Base-by-base conservation (phyloP, 2,113 vertebrate species). In the Amia ocellicauda region DNA sequence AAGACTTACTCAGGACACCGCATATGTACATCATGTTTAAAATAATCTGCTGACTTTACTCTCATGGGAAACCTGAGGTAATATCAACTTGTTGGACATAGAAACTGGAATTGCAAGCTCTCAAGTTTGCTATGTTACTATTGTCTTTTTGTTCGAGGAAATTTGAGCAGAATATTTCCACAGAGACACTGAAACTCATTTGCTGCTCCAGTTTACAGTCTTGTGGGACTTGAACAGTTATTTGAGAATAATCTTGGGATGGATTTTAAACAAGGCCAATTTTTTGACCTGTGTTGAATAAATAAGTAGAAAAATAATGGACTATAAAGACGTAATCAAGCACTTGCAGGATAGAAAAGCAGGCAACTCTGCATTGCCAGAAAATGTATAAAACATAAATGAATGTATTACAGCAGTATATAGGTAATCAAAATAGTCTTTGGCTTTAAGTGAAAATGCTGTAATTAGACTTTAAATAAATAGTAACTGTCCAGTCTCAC, bases 1-100 rank as follows among this genome's bases (percentile, higher is more conserved):
- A 90, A 78, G 74, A 40, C 41, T 36, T 4, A 36, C 31, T 36
- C 1, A 36, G 31, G 31, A 7, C 11, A 10, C 5, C 31, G 31
- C 31, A 1, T 10, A 7, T 4, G 31, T 10, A 1, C 31, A 36
- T 4, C 11, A 10, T 36, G 31, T 36, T 36, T 36, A 36, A 36
- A 36, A 36, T 5, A 36, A 36, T 10, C 5, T 36, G 5, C 31
- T 36, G 11, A 4, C 11, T 4, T 36, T 36, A 7, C 11, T 36
- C 11, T 36, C 10, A 36, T 36, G 31, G 31, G 11, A 7, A 36
- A 10, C 11, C 5, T 7, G 2, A 36, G 11, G 11, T 36, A 36
- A 7, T 1, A 36, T 36, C 31, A 36, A n/a, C n/a, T 36, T 36
- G 31, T 36, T 1, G 1, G 5, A 10, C 11, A 36, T 7, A 10